Percentiles rank a stretch among this genome's conserved stretches.
Conservation (phyloP, 1,140 invertebrate species). For the Cydia amplana region DNA sequence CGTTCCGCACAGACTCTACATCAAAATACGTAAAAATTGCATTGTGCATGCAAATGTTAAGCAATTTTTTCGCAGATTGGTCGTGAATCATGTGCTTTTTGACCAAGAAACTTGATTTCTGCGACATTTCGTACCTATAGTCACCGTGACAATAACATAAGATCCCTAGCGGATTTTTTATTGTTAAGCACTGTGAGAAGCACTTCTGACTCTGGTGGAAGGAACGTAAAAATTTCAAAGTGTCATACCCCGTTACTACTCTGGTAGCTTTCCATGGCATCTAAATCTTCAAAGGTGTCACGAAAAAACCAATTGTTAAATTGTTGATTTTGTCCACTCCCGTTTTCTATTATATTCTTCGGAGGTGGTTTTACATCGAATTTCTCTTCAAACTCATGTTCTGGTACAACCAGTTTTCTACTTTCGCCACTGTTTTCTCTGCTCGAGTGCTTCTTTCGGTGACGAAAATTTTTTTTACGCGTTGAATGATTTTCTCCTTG, state of each 20-base stretch:
- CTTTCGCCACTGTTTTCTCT: conserved; percentile 44
- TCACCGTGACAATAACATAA: too few species aligned
- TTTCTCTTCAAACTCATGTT: conserved; percentile 80
- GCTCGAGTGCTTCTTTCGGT: conserved; percentile 60
- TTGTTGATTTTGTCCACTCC: conserved; percentile 42
- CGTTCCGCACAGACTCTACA: too few species aligned
- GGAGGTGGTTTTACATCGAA: conserved; percentile 77
- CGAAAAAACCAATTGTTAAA: conserved; percentile 71
- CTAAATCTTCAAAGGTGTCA: conserved; percentile 62
- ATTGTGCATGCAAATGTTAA: too few species aligned
- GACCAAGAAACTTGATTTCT: too few species aligned
- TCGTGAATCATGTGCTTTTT: too few species aligned
- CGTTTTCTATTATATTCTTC: conserved; percentile 46
- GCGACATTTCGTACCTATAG: too few species aligned
- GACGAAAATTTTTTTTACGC: conserved; percentile 68
- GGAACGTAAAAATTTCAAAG: not conserved
- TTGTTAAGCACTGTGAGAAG: too few species aligned
- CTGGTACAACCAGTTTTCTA: conserved; percentile 71
- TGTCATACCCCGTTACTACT: conserved; percentile 59
- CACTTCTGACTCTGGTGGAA: too few species aligned
- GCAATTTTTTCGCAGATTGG: too few species aligned
- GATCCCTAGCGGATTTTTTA: too few species aligned
- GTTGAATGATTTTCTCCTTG: conserved; percentile 39
- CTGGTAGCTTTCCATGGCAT: conserved; percentile 60
- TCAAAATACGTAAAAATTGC: too few species aligned